Base-by-base conservation (phyloP, 2,888 invertebrate species). In the Pammene fasciana region DNA sequence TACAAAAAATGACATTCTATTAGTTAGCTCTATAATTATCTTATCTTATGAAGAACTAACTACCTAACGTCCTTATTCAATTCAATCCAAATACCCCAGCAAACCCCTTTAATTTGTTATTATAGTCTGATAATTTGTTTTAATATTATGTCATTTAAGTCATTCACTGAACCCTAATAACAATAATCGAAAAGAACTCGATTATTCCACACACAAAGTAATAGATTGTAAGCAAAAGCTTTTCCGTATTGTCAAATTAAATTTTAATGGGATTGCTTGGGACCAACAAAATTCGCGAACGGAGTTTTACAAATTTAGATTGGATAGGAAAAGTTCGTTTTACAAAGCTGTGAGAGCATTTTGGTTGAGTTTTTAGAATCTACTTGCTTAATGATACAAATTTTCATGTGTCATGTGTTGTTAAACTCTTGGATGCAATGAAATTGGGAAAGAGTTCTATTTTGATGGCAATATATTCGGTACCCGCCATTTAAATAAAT, bases 181-280 rank as follows among this genome's bases (percentile, higher is more conserved):
- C 11, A 50, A n/a, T 18, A 9, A 26, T 50, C 50, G 50, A 46
- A n/a, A 16, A 11, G 18, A 18, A 48, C 55, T 41, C 41, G n/a
- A 41, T 9, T 56, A 62, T 57, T 45, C 43, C 18, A 50, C 41
- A 4, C 43, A 57, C 56, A 50, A 50, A 55, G 48, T 61, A 48
- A 41, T 41, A 52, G 8, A 43, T 38, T 57, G 52, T 38, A 52
- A 26, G 18, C 43, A 34, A 45, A 57, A 64, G 50, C 68, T 26
- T 55, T 26, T 50, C 43, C 52, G 52, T 60, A 57, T 50, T 36
- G 43, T 64, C 41, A 38, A 64, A 68, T 68, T 18, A 68, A 68
- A 68, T 68, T 65, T 18, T 64, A 68, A 68, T 68, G 43, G 68
- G 55, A 50, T 68, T 64, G 45, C 67, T 45, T 34, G 57, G 55